Conservation (phyloP, 2,113 vertebrate genomes). For the Eptatretus burgeri region DNA sequence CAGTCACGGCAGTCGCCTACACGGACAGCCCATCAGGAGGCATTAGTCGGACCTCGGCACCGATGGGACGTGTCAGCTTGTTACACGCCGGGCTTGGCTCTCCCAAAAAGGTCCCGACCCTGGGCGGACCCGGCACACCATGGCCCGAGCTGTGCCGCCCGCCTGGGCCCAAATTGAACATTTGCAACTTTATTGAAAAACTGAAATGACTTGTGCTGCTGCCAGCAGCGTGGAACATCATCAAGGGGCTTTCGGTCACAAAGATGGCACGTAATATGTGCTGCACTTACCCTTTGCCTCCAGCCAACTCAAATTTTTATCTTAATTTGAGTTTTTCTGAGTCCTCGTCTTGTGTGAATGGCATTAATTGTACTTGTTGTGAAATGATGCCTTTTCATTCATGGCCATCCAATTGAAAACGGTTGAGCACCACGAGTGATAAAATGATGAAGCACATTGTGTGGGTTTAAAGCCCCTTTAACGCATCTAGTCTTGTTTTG, state of each 20-base stretch:
- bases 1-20: background rate
- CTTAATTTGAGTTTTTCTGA: too few relatives aligned
- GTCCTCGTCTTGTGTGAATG: too few relatives aligned
- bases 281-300: too few relatives aligned
- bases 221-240: slow-evolving; percentile 1
- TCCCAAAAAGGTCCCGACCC: background rate
- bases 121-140: background rate
- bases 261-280: too few relatives aligned
- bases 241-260: background rate
- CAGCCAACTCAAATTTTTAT: too few relatives aligned
- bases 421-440: too few relatives aligned
- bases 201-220: slow-evolving; percentile 6
- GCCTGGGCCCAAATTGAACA: slow-evolving; percentile 5
- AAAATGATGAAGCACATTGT: too few relatives aligned
- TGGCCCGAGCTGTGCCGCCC: background rate
- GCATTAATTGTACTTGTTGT: too few relatives aligned
- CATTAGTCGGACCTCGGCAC: slow-evolving; percentile 3
- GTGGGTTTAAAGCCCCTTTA: too few relatives aligned
- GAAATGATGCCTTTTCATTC: too few relatives aligned
- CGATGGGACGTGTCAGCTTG: slow-evolving; percentile 4
- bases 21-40: slow-evolving; percentile 5
- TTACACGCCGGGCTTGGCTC: slow-evolving; percentile 1
- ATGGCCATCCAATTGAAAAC: too few relatives aligned
- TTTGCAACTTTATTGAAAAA: slow-evolving; percentile 6
- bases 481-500: too few relatives aligned